phyloP scores from a whole-genome alignment of 2,797 vertebrate genomes.

The Thamnophis elegans region DNA sequence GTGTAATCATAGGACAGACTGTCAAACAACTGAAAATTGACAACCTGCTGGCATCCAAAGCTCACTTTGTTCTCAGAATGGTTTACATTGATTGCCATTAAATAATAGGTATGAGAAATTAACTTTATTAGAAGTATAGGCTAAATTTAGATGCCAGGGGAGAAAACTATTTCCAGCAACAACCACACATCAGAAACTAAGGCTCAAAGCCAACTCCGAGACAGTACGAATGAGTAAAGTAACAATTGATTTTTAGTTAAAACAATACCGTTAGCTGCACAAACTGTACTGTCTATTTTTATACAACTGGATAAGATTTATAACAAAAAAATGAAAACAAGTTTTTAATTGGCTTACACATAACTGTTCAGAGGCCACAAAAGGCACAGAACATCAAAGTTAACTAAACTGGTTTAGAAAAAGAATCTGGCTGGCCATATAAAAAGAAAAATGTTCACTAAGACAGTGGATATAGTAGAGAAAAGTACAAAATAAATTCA shows the following conservation, averaged over 20 bases:
- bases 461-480: not conserved
- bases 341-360: not conserved
- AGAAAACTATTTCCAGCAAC: not conserved
- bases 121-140: not conserved
- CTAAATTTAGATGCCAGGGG: not conserved
- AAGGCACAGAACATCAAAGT: not conserved
- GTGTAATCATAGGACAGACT: not conserved
- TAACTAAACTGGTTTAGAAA: not conserved
- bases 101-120: not conserved
- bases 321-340: not conserved
- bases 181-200: not conserved
- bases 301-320: not conserved
- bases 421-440: not conserved
- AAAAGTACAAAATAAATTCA: not conserved
- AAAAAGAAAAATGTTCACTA: not conserved
- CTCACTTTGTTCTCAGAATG: not conserved
- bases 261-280: not conserved
- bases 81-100: not conserved
- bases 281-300: not conserved
- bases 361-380: not conserved
- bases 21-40: constrained; percentile 6
- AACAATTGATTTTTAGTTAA: not conserved
- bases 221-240: not conserved
- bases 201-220: not conserved
- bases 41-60: not conserved